Evolutionary conservation across 2,113 vertebrate species (phyloP), one percentile per base, ranked within the genome.

Genomic region (Prochilodus magdalenae): DNA sequence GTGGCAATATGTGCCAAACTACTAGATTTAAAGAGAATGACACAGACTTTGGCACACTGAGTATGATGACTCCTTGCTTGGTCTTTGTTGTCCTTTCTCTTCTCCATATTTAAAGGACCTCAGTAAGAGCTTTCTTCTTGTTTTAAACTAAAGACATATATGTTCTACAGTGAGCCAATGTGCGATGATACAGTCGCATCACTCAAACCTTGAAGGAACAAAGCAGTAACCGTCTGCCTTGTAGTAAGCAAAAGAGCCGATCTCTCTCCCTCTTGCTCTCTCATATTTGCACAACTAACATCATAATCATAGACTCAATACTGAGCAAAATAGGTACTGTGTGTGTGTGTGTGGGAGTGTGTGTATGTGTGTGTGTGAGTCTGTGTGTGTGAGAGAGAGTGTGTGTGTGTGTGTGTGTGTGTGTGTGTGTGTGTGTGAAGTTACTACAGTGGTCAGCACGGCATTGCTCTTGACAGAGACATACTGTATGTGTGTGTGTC

Each of bases 401-500:
- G 14, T 18, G 29, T 65, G 62, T 65, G 62, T 29, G 16, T 60
- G 59, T 60, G 13, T 57, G 47, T 75, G 15, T 7, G 65, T 66
- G 47, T 40, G 29, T 29, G n/a, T 63, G 27, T 73, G 67, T 6
- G 65, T 66, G 22, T 72, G 18, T 51, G 22, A 15, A 62, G 44
- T 29, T 49, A 44, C 40, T 44, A 44, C 5, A 44, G 40, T 1
- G 36, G 40, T 20, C 53, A 65, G 71, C n/a, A 63, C 49, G 55
- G 24, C 4, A 16, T 47, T 55, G 40, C n/a, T 51, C 4, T 11
- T 22, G 18, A 40, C 13, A 70, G 18, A 70, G 33, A 40, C 22
- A 70, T 51, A 8, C 59, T 60, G 24, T 60, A 60, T 16, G 62
- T 65, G 7, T 27, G 71, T 81, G 80, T 69, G 72, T n/a, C 15